Evolutionary conservation across 2,888 invertebrate species (phyloP).

Genomic region (Masnerella sp.): DNA sequence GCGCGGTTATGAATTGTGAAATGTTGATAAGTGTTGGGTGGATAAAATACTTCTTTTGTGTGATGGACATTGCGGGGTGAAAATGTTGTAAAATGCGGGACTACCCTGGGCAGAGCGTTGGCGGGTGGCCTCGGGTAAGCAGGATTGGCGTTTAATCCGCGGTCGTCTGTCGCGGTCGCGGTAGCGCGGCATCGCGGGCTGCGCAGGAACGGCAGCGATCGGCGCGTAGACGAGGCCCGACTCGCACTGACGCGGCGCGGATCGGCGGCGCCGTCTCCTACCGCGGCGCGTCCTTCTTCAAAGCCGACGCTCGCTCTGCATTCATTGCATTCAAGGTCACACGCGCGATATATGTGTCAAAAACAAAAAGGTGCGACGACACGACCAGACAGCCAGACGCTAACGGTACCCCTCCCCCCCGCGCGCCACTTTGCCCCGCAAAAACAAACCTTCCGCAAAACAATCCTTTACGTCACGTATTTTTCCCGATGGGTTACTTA

Average conservation of each 20-base stretch:
- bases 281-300: slow-evolving; percentile 68
- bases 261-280: slow-evolving; percentile 63
- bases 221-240: slow-evolving; percentile 65
- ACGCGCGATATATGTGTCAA: slow-evolving; percentile 67
- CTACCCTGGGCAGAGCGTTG: too few species aligned
- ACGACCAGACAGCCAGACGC: slow-evolving; percentile 23
- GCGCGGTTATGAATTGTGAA: too few species aligned
- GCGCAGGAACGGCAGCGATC: slow-evolving; percentile 2
- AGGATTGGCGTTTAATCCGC: too few species aligned
- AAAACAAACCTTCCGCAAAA: too few species aligned
- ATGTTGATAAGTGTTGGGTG: too few species aligned
- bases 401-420: slow-evolving; percentile 33
- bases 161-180: slow-evolving; percentile 35
- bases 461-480: too few species aligned
- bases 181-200: slow-evolving; percentile 14
- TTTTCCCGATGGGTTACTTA: too few species aligned
- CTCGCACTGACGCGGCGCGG: slow-evolving; percentile 69
- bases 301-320: slow-evolving; percentile 62
- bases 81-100: too few species aligned
- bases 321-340: slow-evolving; percentile 71
- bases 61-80: too few species aligned
- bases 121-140: too few species aligned
- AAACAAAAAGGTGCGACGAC: slow-evolving; percentile 62
- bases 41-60: too few species aligned
- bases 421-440: slow-evolving; percentile 13